Conservation (phyloP, 1,140 invertebrate species). For the Drosophila quadrilineata region DNA sequence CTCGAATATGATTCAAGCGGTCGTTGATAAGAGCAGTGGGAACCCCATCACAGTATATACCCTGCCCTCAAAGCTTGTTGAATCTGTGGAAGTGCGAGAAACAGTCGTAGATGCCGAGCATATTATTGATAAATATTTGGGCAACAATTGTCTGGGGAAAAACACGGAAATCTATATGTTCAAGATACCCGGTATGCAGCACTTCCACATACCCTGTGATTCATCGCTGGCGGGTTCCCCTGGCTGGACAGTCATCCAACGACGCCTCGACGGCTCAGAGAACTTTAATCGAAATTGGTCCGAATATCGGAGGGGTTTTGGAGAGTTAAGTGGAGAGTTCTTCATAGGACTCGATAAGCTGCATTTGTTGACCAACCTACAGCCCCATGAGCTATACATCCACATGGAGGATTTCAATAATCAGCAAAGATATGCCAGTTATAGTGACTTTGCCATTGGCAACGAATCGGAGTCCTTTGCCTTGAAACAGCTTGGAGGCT, state of each 20-base stretch:
- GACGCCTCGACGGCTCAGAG: constrained; percentile 16
- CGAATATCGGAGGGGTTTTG: constrained; percentile 8
- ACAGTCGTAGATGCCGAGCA: neutral
- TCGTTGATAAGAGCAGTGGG: too few relatives aligned
- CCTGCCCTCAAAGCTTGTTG: too few relatives aligned
- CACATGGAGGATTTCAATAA: constrained; percentile 14
- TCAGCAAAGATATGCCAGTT: constrained; percentile 4
- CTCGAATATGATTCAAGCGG: too few relatives aligned
- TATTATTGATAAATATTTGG: neutral
- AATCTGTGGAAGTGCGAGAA: neutral
- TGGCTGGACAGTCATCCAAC: constrained; percentile 24
- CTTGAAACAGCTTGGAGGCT: constrained; percentile 19
- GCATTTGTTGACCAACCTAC: neutral
- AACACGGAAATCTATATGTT: neutral
- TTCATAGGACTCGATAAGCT: constrained; percentile 29
- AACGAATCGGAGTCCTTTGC: constrained; percentile 7
- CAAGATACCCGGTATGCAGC: neutral
- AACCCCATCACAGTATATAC: too few relatives aligned
- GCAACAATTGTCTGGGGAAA: neutral
- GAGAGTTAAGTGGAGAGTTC: constrained; percentile 13
- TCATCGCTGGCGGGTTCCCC: neutral
- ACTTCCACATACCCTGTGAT: constrained; percentile 7
- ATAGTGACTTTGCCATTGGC: constrained; percentile 18
- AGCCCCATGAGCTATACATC: constrained; percentile 26
- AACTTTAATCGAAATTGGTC: constrained; percentile 25